Percentiles rank a stretch among this genome's conserved stretches.
Evolutionary conservation across 2,888 invertebrate species (phyloP).

Genomic region (Lordiphosa andalusiaca): DNA sequence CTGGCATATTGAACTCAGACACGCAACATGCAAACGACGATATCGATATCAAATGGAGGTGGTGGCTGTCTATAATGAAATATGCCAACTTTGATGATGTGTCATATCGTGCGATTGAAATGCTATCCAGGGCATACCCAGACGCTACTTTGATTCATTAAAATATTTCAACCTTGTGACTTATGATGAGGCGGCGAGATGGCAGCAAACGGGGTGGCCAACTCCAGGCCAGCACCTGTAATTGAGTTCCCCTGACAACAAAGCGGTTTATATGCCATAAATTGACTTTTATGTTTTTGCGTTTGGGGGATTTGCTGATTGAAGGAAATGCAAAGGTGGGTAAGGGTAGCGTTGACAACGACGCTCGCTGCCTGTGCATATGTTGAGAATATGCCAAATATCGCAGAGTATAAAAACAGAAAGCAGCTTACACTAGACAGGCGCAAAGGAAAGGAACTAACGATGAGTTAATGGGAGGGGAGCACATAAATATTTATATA

Average conservation of each 20-base stretch:
- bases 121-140: constrained; percentile 35
- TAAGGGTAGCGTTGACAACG: constrained; percentile 23
- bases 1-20: constrained; percentile 62
- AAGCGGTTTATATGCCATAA: constrained; percentile 64
- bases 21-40: constrained; percentile 59
- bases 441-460: constrained; percentile 22
- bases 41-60: constrained; percentile 47
- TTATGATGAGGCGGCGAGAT: background rate
- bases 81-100: constrained; percentile 74
- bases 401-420: constrained; percentile 7
- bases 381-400: constrained; percentile 44
- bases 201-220: background rate
- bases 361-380: constrained; percentile 29
- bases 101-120: constrained; percentile 66
- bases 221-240: constrained; percentile 24
- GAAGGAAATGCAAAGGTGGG: constrained; percentile 1
- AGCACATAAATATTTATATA: too few species aligned
- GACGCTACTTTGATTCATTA: constrained; percentile 52
- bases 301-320: constrained; percentile 18
- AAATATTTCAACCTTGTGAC: constrained; percentile 58
- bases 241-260: constrained; percentile 60
- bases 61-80: constrained; percentile 50
- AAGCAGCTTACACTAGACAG: constrained; percentile 49
- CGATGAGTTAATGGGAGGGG: constrained; percentile 14
- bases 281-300: constrained; percentile 43